Evolutionary conservation across 2,797 vertebrate genomes (phyloP).

Genomic region (Anolis apletophallus): DNA sequence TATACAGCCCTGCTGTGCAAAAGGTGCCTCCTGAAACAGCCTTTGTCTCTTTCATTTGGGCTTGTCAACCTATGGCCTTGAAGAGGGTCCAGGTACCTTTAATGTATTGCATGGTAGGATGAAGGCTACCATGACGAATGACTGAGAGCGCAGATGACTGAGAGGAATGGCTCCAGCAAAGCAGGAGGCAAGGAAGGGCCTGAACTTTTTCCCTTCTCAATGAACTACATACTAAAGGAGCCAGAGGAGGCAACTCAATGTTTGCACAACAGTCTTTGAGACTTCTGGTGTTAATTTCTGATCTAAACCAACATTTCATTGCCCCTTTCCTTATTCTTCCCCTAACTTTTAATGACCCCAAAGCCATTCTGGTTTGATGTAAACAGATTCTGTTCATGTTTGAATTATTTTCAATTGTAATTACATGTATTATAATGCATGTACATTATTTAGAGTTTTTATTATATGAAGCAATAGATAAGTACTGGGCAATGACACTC

Average conservation of each 20-base stretch:
- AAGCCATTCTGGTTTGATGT: no score
- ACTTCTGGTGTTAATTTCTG: background rate
- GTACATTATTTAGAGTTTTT: no score
- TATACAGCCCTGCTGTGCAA: background rate
- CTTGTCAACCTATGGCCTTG: background rate
- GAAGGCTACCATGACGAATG: no score
- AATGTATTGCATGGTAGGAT: background rate
- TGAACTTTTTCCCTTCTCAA: background rate
- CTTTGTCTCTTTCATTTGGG: background rate
- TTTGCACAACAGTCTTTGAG: background rate
- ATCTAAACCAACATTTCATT: background rate
- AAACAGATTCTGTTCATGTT: no score
- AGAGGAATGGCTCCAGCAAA: background rate
- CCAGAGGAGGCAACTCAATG: background rate
- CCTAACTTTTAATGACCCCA: no score
- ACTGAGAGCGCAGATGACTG: background rate
- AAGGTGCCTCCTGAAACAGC: background rate
- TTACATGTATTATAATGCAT: no score
- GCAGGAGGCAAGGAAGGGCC: background rate
- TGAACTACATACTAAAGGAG: background rate
- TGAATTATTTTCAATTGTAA: no score
- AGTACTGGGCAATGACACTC: no score
- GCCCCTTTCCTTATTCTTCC: background rate
- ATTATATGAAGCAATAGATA: no score
- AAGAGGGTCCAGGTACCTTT: background rate